Percentiles rank a stretch among this genome's conserved stretches.
Evolutionary conservation across 2,797 vertebrate genomes (phyloP).

Genomic region (Helarctos malayanus): DNA sequence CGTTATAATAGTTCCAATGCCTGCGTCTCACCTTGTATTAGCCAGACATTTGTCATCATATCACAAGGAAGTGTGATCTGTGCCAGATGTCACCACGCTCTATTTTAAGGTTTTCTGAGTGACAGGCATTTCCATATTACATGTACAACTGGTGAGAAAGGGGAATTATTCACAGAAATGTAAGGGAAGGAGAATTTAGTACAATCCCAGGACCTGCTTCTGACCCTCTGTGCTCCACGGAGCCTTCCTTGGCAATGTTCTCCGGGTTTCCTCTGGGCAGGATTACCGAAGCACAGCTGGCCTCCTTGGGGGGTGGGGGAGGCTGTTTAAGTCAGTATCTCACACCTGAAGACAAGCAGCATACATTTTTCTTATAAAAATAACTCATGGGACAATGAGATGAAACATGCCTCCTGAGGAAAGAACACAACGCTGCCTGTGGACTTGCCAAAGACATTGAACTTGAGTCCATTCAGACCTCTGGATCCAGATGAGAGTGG

Average conservation of each 20-base stretch:
- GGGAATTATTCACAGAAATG: not conserved
- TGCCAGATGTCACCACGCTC: not conserved
- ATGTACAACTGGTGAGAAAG: not conserved
- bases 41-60: not conserved
- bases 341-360: conserved; percentile 55
- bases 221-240: conserved; percentile 25
- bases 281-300: conserved; percentile 62
- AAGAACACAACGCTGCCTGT: not conserved
- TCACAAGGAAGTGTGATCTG: not conserved
- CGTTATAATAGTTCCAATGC: not conserved
- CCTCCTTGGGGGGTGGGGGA: not conserved
- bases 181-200: conserved; percentile 1
- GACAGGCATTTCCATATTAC: conserved; percentile 18
- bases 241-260: not conserved
- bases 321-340: conserved; percentile 27
- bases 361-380: conserved; percentile 10
- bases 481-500: conserved; percentile 2
- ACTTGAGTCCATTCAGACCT: not conserved
- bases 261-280: not conserved
- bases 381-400: conserved; percentile 14
- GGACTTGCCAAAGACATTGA: conserved; percentile 30
- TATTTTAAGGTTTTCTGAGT: conserved; percentile 45
- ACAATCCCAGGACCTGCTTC: not conserved
- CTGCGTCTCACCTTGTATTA: not conserved
- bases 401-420: not conserved